Evolutionary conservation across 2,113 vertebrate genomes (phyloP).

Genomic region (Leucosticte australis): DNA sequence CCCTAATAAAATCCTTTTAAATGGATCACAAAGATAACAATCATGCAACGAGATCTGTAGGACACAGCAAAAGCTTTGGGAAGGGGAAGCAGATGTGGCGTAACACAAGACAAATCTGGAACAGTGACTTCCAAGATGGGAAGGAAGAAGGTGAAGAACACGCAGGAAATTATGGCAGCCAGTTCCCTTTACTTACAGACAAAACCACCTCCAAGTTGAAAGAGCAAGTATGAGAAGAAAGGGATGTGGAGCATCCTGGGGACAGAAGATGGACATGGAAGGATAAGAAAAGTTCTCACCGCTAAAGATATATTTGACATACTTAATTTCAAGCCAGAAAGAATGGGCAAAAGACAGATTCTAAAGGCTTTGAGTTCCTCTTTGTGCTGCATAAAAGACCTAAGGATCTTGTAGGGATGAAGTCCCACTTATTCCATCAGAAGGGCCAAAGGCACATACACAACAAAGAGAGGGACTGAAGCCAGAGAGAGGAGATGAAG

Average conservation of each 20-base stretch:
- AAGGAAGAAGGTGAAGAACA: background rate
- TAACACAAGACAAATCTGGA: background rate
- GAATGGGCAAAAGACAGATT: background rate
- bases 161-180: background rate
- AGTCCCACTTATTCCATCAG: background rate
- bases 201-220: background rate
- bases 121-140: background rate
- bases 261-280: background rate
- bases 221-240: background rate
- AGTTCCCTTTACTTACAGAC: background rate
- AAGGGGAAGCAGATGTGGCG: background rate
- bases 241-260: background rate
- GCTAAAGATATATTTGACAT: background rate
- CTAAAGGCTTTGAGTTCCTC: background rate
- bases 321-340: constrained; percentile 6
- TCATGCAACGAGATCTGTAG: accelerated
- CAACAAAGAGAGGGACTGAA: background rate
- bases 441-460: background rate
- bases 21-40: background rate
- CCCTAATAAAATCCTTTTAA: background rate
- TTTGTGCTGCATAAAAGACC: background rate
- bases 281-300: background rate
- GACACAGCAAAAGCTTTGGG: background rate
- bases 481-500: background rate
- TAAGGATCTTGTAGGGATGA: background rate